A percentile compares a stretch with the other conserved stretches of the same genome.
phyloP scores from a whole-genome alignment of 2,888 invertebrate genomes.

The Omphaloscelis lunosa region DNA sequence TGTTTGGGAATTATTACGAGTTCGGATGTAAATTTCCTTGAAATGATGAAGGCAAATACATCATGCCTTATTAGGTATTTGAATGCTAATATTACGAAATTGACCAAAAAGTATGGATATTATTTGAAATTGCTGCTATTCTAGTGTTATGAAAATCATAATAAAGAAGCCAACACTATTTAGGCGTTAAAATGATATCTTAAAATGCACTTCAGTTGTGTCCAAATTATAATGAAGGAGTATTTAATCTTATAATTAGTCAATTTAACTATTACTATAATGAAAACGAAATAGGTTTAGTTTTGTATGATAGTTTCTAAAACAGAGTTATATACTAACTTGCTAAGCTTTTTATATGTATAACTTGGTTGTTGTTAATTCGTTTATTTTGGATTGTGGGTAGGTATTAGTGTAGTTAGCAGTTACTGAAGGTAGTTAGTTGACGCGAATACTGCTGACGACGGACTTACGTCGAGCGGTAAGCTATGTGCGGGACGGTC shows the following conservation, averaged over 20 bases:
- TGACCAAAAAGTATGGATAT: constrained; percentile 82
- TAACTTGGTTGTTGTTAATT: constrained; percentile 85
- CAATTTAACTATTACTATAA: constrained; percentile 81
- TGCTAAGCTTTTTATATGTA: constrained; percentile 83
- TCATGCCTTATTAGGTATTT: constrained; percentile 80
- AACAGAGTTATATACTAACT: constrained; percentile 79
- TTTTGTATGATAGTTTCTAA: constrained; percentile 79
- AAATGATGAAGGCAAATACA: constrained; percentile 80
- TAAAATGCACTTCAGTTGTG: constrained; percentile 79
- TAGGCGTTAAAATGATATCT: constrained; percentile 70
- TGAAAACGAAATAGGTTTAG: constrained; percentile 83
- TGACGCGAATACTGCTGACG: constrained; percentile 29
- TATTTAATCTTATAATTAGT: constrained; percentile 86
- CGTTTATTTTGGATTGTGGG: constrained; percentile 83
- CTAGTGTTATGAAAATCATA: constrained; percentile 76
- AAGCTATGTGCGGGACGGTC: constrained; percentile 46
- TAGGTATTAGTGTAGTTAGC: constrained; percentile 78
- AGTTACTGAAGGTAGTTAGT: constrained; percentile 58
- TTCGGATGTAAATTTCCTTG: constrained; percentile 77
- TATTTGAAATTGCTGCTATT: constrained; percentile 79
- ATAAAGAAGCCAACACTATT: constrained; percentile 74
- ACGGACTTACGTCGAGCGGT: constrained; percentile 6
- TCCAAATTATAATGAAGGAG: constrained; percentile 80
- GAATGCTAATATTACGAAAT: constrained; percentile 80
- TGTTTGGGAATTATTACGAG: constrained; percentile 72